These are phyloP conservation scores for Liolophura sinensis DNA, from an alignment of 1,140 invertebrate species.

Conservation along the genomic window DNA sequence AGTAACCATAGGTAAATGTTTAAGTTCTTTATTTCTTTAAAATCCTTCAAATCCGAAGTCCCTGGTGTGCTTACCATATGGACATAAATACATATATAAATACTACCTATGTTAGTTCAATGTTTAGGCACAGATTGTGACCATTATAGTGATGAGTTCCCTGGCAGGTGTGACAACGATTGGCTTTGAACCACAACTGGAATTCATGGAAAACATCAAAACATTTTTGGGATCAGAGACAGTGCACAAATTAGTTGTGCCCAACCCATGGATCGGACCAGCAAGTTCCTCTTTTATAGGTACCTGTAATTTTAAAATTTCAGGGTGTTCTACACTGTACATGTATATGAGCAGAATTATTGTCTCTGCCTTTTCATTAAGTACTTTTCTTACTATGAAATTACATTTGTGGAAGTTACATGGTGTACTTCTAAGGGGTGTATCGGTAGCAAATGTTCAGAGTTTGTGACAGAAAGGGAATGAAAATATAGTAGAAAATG, in stretches of 20 bases:
- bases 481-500: not conserved
- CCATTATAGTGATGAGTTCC: conserved; percentile 21
- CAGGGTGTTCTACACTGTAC: not conserved
- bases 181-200: conserved; percentile 28
- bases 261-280: conserved; percentile 50
- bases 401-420: too few relatives aligned
- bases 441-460: not conserved
- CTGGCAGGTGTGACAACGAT: conserved; percentile 24
- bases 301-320: conserved; percentile 8
- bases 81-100: not conserved
- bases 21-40: not conserved
- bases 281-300: conserved; percentile 28
- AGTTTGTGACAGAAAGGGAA: not conserved
- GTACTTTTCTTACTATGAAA: not conserved
- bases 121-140: conserved; percentile 32
- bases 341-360: not conserved
- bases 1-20: not conserved
- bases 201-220: conserved; percentile 19
- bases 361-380: not conserved
- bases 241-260: conserved; percentile 24
- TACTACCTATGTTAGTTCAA: not conserved
- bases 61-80: too few relatives aligned
- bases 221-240: conserved; percentile 42
- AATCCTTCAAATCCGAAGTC: not conserved
- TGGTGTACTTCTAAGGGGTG: too few relatives aligned